Conservation (phyloP, 2,888 invertebrate species). For the Coelopa pilipes region DNA sequence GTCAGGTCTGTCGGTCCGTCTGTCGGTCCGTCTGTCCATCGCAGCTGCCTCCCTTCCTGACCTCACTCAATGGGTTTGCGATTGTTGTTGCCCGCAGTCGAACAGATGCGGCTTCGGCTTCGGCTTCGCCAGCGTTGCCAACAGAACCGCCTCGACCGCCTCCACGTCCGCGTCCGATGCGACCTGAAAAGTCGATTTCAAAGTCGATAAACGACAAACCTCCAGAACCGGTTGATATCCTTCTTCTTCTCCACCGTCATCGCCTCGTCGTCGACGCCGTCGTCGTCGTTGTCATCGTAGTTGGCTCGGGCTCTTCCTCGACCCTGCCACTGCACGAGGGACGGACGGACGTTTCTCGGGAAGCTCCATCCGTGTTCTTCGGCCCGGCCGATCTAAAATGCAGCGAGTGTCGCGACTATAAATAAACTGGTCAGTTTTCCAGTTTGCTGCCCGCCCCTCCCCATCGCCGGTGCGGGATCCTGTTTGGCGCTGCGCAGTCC, state of each 20-base stretch:
- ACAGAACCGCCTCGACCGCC: neutral
- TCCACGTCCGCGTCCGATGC: neutral
- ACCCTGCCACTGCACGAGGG: too few species aligned
- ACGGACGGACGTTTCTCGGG: neutral
- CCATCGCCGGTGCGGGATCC: neutral
- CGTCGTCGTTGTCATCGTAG: neutral
- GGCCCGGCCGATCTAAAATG: too few species aligned
- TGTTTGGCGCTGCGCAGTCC: neutral
- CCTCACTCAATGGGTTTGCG: slow-evolving; percentile 16
- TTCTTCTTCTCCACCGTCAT: neutral
- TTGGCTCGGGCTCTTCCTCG: neutral
- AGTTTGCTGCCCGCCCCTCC: slow-evolving; percentile 8
- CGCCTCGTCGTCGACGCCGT: neutral
- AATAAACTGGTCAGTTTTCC: slow-evolving; percentile 30
- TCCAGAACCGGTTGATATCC: neutral
- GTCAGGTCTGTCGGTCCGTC: neutral
- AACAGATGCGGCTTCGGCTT: neutral
- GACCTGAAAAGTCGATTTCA: neutral
- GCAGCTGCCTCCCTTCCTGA: slow-evolving; percentile 1
- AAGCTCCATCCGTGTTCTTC: neutral
- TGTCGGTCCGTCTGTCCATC: too few species aligned
- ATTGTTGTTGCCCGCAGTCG: neutral
- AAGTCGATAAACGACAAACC: neutral
- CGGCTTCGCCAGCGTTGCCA: neutral
- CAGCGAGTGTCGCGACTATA: slow-evolving; percentile 16